These are phyloP conservation scores for Choloepus hoffmanni DNA, from an alignment of 2,113 vertebrate genomes.

Conservation along the genomic window DNA sequence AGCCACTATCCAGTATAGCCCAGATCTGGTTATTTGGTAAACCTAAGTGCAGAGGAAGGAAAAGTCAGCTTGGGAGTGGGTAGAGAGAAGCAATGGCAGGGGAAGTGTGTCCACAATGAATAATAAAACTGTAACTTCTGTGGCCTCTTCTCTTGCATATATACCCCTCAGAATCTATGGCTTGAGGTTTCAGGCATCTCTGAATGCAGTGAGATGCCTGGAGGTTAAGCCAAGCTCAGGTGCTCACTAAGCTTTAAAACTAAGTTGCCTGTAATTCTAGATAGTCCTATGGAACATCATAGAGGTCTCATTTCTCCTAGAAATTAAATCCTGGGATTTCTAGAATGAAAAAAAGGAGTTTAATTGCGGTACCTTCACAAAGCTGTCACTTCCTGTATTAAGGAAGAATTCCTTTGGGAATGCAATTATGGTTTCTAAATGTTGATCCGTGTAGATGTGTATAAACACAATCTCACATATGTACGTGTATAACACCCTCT, in stretches of 20 bases:
- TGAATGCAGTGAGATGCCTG: slow-evolving; percentile 67
- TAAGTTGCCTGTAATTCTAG: slow-evolving; percentile 66
- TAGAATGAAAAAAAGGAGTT: slow-evolving; percentile 71
- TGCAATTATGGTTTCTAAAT: slow-evolving; percentile 69
- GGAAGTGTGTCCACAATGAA: background rate
- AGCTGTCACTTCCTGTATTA: slow-evolving; percentile 70
- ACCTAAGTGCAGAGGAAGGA: background rate
- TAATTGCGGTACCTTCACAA: slow-evolving; percentile 60
- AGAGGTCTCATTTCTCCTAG: slow-evolving; percentile 69
- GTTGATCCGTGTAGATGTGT: slow-evolving; percentile 57
- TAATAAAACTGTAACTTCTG: slow-evolving; percentile 27
- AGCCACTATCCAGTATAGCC: background rate
- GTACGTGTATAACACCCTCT: background rate
- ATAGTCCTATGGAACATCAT: slow-evolving; percentile 39
- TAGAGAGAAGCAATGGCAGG: background rate
- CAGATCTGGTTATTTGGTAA: background rate
- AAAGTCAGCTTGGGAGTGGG: background rate
- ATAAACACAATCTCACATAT: slow-evolving; percentile 56
- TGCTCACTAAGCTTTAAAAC: slow-evolving; percentile 42
- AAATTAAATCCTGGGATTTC: slow-evolving; percentile 78
- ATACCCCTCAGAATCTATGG: slow-evolving; percentile 46
- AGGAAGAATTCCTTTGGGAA: slow-evolving; percentile 67
- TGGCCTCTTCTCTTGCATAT: slow-evolving; percentile 17
- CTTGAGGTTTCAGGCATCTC: slow-evolving; percentile 60
- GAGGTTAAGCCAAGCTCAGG: slow-evolving; percentile 65